Percentiles rank a stretch among this genome's conserved stretches.
Evolutionary conservation across 2,797 vertebrate genomes (phyloP).

Genomic region (Sebastes kiyomatsui): DNA sequence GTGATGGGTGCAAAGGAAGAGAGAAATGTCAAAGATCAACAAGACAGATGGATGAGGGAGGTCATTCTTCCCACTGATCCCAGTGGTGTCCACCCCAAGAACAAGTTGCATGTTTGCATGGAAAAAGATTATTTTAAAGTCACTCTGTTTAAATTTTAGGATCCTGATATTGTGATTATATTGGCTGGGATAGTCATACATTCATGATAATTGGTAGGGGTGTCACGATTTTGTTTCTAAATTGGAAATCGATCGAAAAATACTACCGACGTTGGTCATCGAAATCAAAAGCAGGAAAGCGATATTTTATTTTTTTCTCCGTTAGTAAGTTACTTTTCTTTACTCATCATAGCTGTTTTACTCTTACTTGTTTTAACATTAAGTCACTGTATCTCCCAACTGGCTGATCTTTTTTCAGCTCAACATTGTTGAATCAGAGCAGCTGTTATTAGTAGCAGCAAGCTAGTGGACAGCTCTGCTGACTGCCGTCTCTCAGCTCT

Average conservation of each 20-base stretch:
- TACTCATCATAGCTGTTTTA: rapidly evolving
- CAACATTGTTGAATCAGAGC: no score
- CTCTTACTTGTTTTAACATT: no score
- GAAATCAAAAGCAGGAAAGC: no score
- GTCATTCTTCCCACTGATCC: background rate
- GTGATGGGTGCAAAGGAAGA: constrained; percentile 10
- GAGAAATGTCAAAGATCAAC: constrained; percentile 36
- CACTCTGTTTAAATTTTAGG: background rate
- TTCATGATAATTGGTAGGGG: background rate
- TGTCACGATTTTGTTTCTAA: no score
- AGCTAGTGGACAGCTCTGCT: rapidly evolving
- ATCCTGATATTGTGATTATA: background rate
- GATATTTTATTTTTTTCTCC: no score
- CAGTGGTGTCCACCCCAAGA: background rate
- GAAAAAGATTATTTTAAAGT: background rate
- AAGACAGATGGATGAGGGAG: constrained; percentile 19
- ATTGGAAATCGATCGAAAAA: rapidly evolving
- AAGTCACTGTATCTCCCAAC: rapidly evolving
- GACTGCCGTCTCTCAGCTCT: no score
- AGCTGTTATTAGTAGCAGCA: no score
- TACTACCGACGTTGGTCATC: no score
- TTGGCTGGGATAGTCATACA: background rate
- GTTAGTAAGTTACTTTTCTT: no score
- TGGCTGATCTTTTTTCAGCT: no score
- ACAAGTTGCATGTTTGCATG: background rate